phyloP scores from a whole-genome alignment of 2,113 vertebrate genomes.

The Trogon surrucura region DNA sequence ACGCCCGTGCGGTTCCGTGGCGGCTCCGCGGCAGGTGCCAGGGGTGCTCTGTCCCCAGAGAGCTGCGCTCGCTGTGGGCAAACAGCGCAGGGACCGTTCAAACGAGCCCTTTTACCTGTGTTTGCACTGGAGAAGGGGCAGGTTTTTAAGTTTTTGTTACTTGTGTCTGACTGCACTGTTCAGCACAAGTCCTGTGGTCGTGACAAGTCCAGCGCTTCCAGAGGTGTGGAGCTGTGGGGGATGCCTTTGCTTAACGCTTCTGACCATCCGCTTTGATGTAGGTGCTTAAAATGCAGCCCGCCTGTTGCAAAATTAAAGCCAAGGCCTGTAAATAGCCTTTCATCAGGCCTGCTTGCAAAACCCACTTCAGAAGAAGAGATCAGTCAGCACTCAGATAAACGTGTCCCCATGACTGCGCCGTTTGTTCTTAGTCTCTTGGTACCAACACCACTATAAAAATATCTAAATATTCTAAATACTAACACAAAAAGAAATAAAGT shows the following conservation, averaged over 20 bases:
- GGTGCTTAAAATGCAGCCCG: not conserved
- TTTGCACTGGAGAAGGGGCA: not conserved
- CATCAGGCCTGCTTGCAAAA: slow-evolving; percentile 21
- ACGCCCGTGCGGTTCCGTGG: fast-evolving
- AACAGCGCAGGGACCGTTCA: fast-evolving
- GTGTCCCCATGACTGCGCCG: not conserved
- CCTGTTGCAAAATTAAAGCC: not conserved
- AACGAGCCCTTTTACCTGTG: fast-evolving
- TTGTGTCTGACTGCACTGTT: fast-evolving
- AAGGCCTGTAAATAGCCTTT: slow-evolving; percentile 24
- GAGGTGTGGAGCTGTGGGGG: not conserved
- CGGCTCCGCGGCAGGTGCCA: fast-evolving
- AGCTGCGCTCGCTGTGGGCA: fast-evolving
- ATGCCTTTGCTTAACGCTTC: not conserved
- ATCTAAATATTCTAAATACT: not conserved
- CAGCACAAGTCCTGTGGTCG: not conserved
- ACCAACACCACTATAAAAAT: slow-evolving; percentile 18
- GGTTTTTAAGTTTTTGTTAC: not conserved
- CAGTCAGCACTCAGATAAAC: slow-evolving; percentile 37
- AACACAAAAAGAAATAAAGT: slow-evolving; percentile 19
- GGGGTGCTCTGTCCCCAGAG: fast-evolving
- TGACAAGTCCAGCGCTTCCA: not conserved
- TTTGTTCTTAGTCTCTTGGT: slow-evolving; percentile 18
- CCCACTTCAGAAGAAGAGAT: not conserved
- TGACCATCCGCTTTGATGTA: not conserved